Conservation (phyloP, 2,888 invertebrate species). For the Rotaria socialis region DNA sequence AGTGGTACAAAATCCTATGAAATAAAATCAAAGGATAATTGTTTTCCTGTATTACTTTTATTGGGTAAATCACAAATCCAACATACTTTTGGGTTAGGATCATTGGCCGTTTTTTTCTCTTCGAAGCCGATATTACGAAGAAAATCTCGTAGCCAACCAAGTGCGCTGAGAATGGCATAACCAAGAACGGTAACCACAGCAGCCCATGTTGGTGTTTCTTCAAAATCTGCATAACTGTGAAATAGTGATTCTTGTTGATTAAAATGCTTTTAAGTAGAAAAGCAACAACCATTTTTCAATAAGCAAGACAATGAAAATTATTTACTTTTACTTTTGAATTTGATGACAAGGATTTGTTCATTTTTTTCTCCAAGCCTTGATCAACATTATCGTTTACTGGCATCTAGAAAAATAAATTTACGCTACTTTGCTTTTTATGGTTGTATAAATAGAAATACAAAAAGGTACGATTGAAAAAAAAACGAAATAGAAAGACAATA, state of each 20-base stretch:
- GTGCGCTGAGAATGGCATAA: slow-evolving; percentile 82
- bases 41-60: too few species aligned
- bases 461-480: too few species aligned
- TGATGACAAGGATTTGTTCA: neutral
- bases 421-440: too few species aligned
- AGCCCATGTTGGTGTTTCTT: slow-evolving; percentile 76
- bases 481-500: too few species aligned
- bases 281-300: neutral
- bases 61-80: neutral
- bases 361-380: neutral
- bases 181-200: slow-evolving; percentile 79
- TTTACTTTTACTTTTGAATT: neutral
- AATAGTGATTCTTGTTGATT: neutral
- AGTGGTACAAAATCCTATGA: slow-evolving; percentile 59
- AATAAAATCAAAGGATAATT: neutral
- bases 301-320: neutral
- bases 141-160: slow-evolving; percentile 86
- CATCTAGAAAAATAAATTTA: neutral
- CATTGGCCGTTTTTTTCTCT: slow-evolving; percentile 53
- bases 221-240: slow-evolving; percentile 56
- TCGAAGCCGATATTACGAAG: slow-evolving; percentile 65
- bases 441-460: too few species aligned
- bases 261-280: neutral
- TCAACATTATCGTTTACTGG: neutral
- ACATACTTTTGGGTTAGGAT: slow-evolving; percentile 51